These are phyloP conservation scores for Melitaea athalia DNA, from an alignment of 2,888 invertebrate species.

Conservation along the genomic window DNA sequence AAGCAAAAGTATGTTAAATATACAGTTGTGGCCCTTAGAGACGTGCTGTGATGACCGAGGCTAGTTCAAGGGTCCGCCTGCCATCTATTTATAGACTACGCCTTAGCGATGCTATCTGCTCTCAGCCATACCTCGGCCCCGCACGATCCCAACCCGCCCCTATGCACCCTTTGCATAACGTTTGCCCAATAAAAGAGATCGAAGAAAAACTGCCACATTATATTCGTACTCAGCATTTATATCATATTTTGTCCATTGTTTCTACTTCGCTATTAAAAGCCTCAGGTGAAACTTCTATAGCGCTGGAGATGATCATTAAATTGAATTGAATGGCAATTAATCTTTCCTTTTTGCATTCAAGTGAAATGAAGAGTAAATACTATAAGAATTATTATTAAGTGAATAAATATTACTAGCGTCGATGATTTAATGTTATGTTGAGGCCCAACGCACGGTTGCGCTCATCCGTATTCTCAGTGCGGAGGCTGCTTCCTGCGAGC, in stretches of 20 bases:
- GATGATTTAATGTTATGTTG: constrained; percentile 43
- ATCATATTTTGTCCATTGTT: constrained; percentile 75
- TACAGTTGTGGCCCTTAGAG: constrained; percentile 59
- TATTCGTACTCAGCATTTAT: constrained; percentile 77
- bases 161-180: constrained; percentile 74
- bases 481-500: constrained; percentile 71
- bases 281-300: constrained; percentile 59
- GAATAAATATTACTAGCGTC: constrained; percentile 49
- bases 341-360: constrained; percentile 48
- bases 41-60: constrained; percentile 66
- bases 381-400: constrained; percentile 22
- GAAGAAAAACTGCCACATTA: constrained; percentile 69
- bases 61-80: constrained; percentile 78
- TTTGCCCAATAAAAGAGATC: constrained; percentile 73
- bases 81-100: constrained; percentile 76
- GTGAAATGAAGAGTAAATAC: constrained; percentile 41
- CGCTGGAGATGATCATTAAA: constrained; percentile 58
- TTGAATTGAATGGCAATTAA: constrained; percentile 55
- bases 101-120: constrained; percentile 72
- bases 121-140: constrained; percentile 61
- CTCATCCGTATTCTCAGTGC: constrained; percentile 76
- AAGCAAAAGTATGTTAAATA: constrained; percentile 36
- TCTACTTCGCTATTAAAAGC: constrained; percentile 71
- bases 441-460: constrained; percentile 59
- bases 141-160: constrained; percentile 71